These are phyloP conservation scores for Pyrrhura leucotis DNA, from an alignment of 2,797 vertebrate species.

Conservation along the genomic window DNA sequence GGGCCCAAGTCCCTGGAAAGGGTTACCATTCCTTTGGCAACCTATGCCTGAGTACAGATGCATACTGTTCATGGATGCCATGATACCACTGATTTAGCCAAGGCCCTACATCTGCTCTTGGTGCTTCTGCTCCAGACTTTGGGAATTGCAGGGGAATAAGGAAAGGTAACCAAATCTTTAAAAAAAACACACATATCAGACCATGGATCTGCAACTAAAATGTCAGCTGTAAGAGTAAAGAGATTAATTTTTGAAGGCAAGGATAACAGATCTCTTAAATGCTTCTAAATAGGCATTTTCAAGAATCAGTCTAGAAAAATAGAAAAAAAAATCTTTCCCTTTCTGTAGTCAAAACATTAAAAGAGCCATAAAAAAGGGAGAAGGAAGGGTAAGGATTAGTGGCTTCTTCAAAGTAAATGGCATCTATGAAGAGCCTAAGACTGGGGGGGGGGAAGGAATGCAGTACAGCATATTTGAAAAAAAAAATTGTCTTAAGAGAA, in stretches of 20 bases:
- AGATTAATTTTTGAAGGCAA: slow-evolving; percentile 16
- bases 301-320: background rate
- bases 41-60: background rate
- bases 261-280: background rate
- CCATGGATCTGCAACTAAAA: background rate
- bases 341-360: background rate
- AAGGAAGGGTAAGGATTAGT: background rate
- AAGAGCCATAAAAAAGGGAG: background rate
- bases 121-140: background rate
- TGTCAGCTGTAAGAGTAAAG: background rate
- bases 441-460: background rate
- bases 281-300: background rate
- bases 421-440: background rate
- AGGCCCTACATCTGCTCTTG: background rate
- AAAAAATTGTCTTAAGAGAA: background rate
- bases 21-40: background rate
- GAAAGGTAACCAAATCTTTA: background rate
- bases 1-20: background rate
- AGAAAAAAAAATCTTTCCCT: background rate
- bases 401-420: background rate
- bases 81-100: background rate
- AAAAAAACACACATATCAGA: background rate
- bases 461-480: background rate
- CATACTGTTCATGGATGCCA: background rate
- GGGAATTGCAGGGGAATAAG: background rate